Conservation (phyloP, 2,113 vertebrate species). For the Gulo gulo region DNA sequence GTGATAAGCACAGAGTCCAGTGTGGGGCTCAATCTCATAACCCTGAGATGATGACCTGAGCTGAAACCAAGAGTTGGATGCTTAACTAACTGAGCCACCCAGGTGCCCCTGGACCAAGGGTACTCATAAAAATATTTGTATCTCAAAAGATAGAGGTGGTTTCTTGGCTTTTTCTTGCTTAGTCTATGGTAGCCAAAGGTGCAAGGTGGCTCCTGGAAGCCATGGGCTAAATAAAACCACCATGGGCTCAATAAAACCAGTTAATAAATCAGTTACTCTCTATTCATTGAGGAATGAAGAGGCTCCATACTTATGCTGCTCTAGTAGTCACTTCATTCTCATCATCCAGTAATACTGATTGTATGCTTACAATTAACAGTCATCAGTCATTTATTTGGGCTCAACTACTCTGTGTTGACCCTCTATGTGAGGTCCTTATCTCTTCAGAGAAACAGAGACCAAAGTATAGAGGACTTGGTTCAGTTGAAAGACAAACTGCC, state of each 20-base stretch:
- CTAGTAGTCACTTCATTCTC: neutral
- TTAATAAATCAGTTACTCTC: neutral
- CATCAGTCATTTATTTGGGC: neutral
- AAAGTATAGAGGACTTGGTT: neutral
- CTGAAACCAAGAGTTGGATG: neutral
- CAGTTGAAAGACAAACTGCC: neutral
- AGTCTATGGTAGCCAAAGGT: neutral
- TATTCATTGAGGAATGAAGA: neutral
- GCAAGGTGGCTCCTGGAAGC: neutral
- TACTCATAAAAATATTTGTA: neutral
- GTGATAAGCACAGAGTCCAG: neutral
- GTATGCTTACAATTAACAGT: neutral
- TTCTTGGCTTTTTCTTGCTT: neutral
- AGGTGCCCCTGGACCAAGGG: neutral
- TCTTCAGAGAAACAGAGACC: neutral
- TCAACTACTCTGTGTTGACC: neutral
- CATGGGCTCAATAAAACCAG: neutral
- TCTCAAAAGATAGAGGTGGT: neutral
- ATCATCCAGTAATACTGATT: neutral
- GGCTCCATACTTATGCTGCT: neutral
- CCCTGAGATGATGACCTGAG: neutral
- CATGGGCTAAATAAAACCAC: neutral
- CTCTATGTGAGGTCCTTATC: neutral
- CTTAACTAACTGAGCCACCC: neutral
- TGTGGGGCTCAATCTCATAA: neutral